A percentile compares a stretch with the other conserved stretches of the same genome.
Conservation (phyloP, 2,888 invertebrate genomes). For the Abrostola triplasia region DNA sequence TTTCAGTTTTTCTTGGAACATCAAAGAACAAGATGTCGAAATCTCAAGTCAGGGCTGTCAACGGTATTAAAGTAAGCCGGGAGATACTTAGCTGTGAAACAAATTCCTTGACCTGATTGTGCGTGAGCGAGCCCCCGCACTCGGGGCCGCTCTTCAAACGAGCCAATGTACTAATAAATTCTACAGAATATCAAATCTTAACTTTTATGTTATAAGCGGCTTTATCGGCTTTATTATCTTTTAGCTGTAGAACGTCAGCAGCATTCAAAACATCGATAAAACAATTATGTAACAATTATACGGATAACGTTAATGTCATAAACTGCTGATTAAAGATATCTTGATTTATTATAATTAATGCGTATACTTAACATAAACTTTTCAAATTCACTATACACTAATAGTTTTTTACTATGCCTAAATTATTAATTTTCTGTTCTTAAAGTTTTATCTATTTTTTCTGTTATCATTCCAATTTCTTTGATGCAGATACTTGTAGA, state of each 20-base stretch:
- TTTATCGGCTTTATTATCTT: background rate
- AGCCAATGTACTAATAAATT: constrained; percentile 42
- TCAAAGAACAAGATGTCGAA: constrained; percentile 17
- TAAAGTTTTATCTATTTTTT: no score
- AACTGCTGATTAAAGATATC: no score
- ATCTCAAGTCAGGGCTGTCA: constrained; percentile 28
- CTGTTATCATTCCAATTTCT: no score
- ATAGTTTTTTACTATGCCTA: no score
- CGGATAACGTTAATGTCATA: no score
- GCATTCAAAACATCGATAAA: no score
- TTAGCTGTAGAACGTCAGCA: background rate
- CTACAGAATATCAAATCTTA: constrained; percentile 22
- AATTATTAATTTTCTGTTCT: no score
- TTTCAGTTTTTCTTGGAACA: background rate
- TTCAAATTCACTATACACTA: no score
- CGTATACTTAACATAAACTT: no score
- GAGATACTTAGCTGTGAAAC: constrained; percentile 47
- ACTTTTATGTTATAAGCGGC: background rate
- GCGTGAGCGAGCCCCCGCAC: constrained; percentile 44
- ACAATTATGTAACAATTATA: no score
- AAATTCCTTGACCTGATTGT: constrained; percentile 66
- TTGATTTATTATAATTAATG: no score
- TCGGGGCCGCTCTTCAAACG: constrained; percentile 40
- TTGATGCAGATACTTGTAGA: no score
- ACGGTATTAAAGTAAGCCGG: constrained; percentile 47